Base-by-base conservation (phyloP, 2,113 vertebrate species). In the Lates calcarifer region DNA sequence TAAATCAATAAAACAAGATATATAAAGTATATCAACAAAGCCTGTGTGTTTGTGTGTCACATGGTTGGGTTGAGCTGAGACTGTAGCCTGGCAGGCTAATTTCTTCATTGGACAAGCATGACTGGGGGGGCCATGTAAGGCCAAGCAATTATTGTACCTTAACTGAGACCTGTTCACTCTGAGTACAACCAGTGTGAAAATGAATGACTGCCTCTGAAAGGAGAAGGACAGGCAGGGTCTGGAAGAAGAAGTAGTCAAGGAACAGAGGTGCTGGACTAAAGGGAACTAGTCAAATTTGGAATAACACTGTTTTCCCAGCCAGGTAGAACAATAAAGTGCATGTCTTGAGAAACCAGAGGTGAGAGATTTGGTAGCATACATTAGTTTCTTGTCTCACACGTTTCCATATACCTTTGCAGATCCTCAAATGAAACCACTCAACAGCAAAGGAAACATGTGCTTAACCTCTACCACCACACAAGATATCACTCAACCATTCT, bases 381-480 rank as follows among this genome's bases (percentile, higher is more conserved):
- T 17, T 17, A 64, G 17, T 10, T 64, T 62, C 47, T 37, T 57
- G 18, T 45, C 61, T 84, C 76, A 74, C 49, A 63, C 13, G 4
- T 82, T 82, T 86, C 68, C 35, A 49, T 83, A 82, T 81, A 73
- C 85, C 77, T 84, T 69, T 61, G 74, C 61, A 83, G 67, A 73
- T 47, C 31, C 51, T 83, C 35, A 67, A 68, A 70, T 49, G 26
- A 84, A 86, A 79, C 49, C 66, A 65, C 37, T 65, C 37, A 15
- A 18, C 47, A 62, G 33, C 37, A 77, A 68, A 77, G 70, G 37
- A 64, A 73, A 77, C 55, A 45, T 57, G 60, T 57, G 57, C 64
- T 69, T 55, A 71, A 78, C 63, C 57, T 60, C 13, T 11, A 76
- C 28, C 47, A 66, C 31, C 56, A 82, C 49, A 79, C 26, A 81